Percentiles rank a stretch among this genome's conserved stretches.
These are phyloP conservation scores for Myripristis murdjan DNA, from an alignment of 2,797 vertebrate species.

Conservation along the genomic window DNA sequence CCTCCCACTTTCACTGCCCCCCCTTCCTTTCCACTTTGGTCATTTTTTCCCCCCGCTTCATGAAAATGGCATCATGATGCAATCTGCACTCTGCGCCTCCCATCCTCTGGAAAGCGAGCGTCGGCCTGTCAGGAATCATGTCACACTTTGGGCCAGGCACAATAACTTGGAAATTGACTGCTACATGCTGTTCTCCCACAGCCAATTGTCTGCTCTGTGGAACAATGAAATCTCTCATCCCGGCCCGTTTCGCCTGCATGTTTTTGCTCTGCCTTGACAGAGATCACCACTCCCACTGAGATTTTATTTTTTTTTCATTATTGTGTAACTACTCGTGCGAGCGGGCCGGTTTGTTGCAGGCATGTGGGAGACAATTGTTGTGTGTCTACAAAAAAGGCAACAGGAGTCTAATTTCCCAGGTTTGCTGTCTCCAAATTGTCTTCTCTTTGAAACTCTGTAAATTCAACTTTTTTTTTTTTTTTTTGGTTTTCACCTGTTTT, in stretches of 20 bases:
- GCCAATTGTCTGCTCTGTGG: neutral
- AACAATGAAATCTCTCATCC: constrained; percentile 18
- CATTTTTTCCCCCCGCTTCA: constrained; percentile 32
- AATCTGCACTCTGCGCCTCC: constrained; percentile 40
- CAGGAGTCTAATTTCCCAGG: neutral
- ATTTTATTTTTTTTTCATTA: too few species aligned
- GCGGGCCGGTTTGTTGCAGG: too few species aligned
- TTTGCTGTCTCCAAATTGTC: neutral
- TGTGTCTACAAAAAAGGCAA: neutral
- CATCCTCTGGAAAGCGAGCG: neutral
- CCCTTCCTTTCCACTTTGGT: constrained; percentile 16
- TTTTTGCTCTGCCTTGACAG: constrained; percentile 11
- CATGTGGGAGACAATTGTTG: too few species aligned
- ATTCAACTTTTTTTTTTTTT: neutral
- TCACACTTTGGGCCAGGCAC: constrained; percentile 39
- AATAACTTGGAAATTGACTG: constrained; percentile 38
- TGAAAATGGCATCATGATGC: constrained; percentile 36
- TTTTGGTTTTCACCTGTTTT: constrained; percentile 1
- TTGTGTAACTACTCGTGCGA: neutral
- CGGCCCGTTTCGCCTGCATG: neutral
- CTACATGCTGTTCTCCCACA: constrained; percentile 20
- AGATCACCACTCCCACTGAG: neutral
- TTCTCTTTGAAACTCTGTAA: neutral
- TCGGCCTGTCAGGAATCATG: constrained; percentile 40
- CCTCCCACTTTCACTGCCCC: too few species aligned